Conservation (phyloP, 1,140 invertebrate genomes). For the Ectropis grisescens region DNA sequence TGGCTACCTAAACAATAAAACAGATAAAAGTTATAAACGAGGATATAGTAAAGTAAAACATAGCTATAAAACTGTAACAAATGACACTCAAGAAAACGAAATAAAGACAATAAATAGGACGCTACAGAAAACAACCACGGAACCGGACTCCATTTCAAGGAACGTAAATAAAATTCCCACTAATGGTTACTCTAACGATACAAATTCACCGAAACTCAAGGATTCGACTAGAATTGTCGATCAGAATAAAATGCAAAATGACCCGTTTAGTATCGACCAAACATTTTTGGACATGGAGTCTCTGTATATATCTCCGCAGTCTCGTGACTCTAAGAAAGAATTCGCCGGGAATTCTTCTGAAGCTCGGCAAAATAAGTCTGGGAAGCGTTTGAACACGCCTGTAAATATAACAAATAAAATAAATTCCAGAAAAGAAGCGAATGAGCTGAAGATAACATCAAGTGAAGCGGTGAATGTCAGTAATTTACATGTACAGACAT, state of each 20-base stretch:
- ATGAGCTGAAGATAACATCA: conserved; percentile 17
- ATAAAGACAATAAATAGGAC: conserved; percentile 11
- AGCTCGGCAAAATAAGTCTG: conserved; percentile 20
- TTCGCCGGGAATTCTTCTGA: conserved; percentile 9
- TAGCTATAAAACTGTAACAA: conserved; percentile 6
- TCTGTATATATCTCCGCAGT: conserved; percentile 14
- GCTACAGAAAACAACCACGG: conserved; percentile 7
- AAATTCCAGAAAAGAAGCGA: conserved; percentile 5
- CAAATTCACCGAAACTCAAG: conserved; percentile 20
- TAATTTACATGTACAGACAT: too few species aligned
- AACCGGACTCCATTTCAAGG: conserved; percentile 7
- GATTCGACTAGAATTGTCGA: conserved; percentile 35
- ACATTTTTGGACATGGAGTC: conserved; percentile 37
- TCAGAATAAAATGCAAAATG: conserved; percentile 36
- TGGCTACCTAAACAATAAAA: conserved; percentile 59
- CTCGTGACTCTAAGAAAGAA: conserved; percentile 20
- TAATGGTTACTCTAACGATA: conserved; percentile 34
- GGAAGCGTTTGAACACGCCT: conserved; percentile 46
- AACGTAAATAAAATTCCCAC: conserved; percentile 29
- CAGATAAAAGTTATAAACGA: conserved; percentile 30
- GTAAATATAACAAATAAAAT: conserved; percentile 14
- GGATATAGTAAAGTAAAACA: conserved; percentile 12
- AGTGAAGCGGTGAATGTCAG: conserved; percentile 1
- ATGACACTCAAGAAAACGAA: conserved; percentile 7
- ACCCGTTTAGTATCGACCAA: conserved; percentile 34